Base-by-base conservation (phyloP, 2,888 invertebrate species). In the Dusona sp. region DNA sequence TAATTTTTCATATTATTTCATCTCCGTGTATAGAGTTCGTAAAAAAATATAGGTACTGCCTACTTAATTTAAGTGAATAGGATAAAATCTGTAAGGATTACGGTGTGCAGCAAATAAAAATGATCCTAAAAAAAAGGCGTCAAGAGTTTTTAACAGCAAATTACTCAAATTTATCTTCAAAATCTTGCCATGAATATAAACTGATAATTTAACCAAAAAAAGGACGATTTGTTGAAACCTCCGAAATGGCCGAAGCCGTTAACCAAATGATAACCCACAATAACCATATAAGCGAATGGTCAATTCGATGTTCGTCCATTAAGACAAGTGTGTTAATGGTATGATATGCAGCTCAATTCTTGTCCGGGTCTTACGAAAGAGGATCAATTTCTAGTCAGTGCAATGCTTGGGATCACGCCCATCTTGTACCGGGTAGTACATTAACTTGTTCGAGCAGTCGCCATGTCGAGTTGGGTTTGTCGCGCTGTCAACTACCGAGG, bases 381-480 rank as follows among this genome's bases (percentile, higher is more conserved):
- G 54, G n/a, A 67, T 67, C 54, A 42, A 81, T 74, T 38, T 67
- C 65, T 64, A 74, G 38, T 38, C 25, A 48, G 33, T 33, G 67
- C 73, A n/a, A 64, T 25, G 48, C 57, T 38, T 33, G 8, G 36
- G 42, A 48, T 70, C 68, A 70, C 75, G 75, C 80, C 73, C 84
- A 54, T 54, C 65, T 61, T 79, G 65, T 82, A 74, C 48, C 61
- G 70, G 22, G 54, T 73, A 65, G 38, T 75, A 33, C 61, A 38
- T 77, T 29, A 75, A 51, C 75, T 67, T 54, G 75, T 75, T 75
- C 38, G 79, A 72, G 51, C 45, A 51, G 29, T 75, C 51, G 79
- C 51, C 75, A 29, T 80, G 80, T 79, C 84, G 36, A 48, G 70
- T 79, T 51, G 38, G 25, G 75, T 65, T 80, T 80, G 75, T 72